A percentile compares a stretch with the other conserved stretches of the same genome.
Evolutionary conservation across 2,113 vertebrate species (phyloP).

Genomic region (Ctenomys sociabilis): DNA sequence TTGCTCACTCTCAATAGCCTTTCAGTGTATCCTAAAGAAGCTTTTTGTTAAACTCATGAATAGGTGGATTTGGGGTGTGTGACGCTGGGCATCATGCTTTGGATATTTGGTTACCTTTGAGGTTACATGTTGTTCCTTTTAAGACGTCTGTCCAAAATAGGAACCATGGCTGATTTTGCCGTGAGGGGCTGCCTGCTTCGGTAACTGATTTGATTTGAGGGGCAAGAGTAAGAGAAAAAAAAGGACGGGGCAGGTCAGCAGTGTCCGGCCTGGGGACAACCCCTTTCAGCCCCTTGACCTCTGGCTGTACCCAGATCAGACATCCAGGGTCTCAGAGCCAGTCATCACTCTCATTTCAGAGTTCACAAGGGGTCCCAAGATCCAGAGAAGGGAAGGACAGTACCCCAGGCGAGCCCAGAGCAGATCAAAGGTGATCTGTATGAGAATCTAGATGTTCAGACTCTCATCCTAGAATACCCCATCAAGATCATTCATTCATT

Average conservation of each 20-base stretch:
- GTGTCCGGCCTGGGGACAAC: neutral
- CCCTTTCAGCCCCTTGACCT: neutral
- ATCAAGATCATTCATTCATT: neutral
- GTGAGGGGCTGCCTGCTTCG: neutral
- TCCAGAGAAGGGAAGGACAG: neutral
- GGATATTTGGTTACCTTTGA: slow-evolving; percentile 77
- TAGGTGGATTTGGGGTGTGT: slow-evolving; percentile 81
- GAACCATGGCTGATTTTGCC: slow-evolving; percentile 47
- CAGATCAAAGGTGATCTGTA: neutral
- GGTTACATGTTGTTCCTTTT: slow-evolving; percentile 72
- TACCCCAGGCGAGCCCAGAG: neutral
- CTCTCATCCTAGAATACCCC: neutral
- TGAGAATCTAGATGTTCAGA: neutral
- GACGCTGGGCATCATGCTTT: slow-evolving; percentile 67
- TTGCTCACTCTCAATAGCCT: slow-evolving; percentile 86
- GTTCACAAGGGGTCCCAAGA: neutral
- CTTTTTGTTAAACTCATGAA: slow-evolving; percentile 88
- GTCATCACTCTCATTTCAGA: neutral
- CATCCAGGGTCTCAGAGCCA: neutral
- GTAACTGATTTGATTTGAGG: neutral
- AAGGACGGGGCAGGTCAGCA: neutral
- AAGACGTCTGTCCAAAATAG: slow-evolving; percentile 68
- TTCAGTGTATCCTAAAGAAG: slow-evolving; percentile 87
- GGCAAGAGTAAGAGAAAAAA: neutral
- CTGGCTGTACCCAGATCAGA: neutral